Evolutionary conservation across 2,113 vertebrate species (phyloP), one percentile per base, ranked within the genome.

Genomic region (Phylloscopus trochilus): DNA sequence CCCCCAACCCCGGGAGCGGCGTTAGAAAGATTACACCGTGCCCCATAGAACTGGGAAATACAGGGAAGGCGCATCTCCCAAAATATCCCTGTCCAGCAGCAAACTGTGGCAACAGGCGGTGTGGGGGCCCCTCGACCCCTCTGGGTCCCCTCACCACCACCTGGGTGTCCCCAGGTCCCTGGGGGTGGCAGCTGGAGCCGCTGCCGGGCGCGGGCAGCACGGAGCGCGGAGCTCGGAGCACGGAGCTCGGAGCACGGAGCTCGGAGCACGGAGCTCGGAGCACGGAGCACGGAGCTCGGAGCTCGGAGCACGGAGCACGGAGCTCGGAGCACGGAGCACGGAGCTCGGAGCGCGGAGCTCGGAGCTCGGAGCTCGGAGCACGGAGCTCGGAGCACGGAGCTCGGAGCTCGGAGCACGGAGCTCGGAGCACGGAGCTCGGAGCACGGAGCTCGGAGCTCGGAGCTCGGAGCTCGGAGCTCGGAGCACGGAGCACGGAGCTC

Each of bases 351-450:
- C 7, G 1, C 19, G 1, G 2, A n/a, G 51, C n/a, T n/a, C n/a
- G n/a, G n/a, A n/a, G n/a, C n/a, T n/a, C n/a, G n/a, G n/a, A n/a
- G n/a, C n/a, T n/a, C n/a, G n/a, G n/a, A 1, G 55, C n/a, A n/a
- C n/a, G n/a, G n/a, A n/a, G 15, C 7, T 1, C 19, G 1, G 2
- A 1, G 55, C n/a, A n/a, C n/a, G n/a, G n/a, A n/a, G 15, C 7
- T 1, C 19, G 1, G 2, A n/a, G 51, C n/a, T n/a, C n/a, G n/a
- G n/a, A 1, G 55, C n/a, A n/a, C n/a, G n/a, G n/a, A n/a, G 15
- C 7, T 1, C 19, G 1, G 2, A 1, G 55, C n/a, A n/a, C n/a
- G n/a, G n/a, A n/a, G 15, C 7, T 1, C 19, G 1, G 2, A 1
- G 55, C n/a, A n/a, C n/a, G n/a, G n/a, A n/a, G 15, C 7, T 1